Evolutionary conservation across 2,888 invertebrate genomes (phyloP).

Genomic region (Aromia moschata): DNA sequence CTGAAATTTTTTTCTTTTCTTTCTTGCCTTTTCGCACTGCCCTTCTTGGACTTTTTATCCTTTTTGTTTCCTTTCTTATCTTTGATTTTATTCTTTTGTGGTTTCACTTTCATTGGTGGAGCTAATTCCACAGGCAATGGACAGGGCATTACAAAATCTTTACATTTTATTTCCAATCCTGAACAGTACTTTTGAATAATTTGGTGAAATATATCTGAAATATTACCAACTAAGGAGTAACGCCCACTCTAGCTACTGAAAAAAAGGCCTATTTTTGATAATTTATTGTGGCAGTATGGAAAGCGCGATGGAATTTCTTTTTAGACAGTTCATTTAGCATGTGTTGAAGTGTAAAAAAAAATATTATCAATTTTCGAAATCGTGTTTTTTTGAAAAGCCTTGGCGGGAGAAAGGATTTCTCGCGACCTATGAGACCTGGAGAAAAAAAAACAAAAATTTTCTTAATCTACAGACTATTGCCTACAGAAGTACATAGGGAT

Average conservation of each 20-base stretch:
- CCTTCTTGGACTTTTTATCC: slow-evolving; percentile 15
- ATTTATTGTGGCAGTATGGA: no score
- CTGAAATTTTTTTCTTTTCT: slow-evolving; percentile 16
- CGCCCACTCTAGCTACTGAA: background rate
- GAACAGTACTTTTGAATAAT: slow-evolving; percentile 30
- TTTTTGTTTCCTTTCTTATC: slow-evolving; percentile 17
- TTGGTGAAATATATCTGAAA: slow-evolving; percentile 33
- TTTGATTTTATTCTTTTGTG: slow-evolving; percentile 13
- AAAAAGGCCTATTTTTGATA: background rate
- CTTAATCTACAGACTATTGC: no score
- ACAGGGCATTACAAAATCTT: slow-evolving; percentile 33
- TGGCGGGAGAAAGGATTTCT: no score
- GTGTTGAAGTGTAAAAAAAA: no score
- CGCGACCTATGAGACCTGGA: no score
- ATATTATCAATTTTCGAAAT: no score
- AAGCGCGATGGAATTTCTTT: no score
- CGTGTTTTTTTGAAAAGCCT: no score
- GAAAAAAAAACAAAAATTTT: no score
- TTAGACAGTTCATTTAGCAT: no score
- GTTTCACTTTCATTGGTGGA: slow-evolving; percentile 1
- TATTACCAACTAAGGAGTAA: background rate
- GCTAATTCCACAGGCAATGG: background rate
- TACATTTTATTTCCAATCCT: slow-evolving; percentile 25
- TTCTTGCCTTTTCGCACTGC: slow-evolving; percentile 21
- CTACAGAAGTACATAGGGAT: no score